Evolutionary conservation across 2,797 vertebrate genomes (phyloP).

Genomic region (Moxostoma hubbsi): DNA sequence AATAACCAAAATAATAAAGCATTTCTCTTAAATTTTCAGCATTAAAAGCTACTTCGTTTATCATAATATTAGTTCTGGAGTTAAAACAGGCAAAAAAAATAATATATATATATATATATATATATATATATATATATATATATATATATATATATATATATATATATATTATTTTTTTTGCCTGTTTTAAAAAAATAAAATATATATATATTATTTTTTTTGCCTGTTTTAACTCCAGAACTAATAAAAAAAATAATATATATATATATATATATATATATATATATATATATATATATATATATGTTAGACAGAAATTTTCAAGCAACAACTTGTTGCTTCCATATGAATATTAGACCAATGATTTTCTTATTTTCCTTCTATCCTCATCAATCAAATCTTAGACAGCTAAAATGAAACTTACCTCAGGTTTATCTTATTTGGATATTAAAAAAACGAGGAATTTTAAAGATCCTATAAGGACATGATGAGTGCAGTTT

Average conservation of each 20-base stretch:
- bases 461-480: background rate
- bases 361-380: background rate
- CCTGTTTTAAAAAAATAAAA: no score
- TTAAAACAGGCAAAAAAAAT: background rate
- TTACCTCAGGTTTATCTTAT: background rate
- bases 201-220: background rate
- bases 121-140: no score
- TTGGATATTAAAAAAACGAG: background rate
- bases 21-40: background rate
- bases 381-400: constrained; percentile 9
- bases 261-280: no score
- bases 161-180: no score
- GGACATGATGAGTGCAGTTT: background rate
- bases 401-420: background rate
- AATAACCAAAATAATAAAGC: background rate
- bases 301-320: background rate
- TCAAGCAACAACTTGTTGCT: background rate
- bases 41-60: background rate
- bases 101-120: no score
- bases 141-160: no score
- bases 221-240: background rate
- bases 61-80: background rate
- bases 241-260: no score
- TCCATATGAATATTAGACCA: background rate
- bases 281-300: no score